Conservation (phyloP, 2,888 invertebrate species). For the Endotricha flammealis region DNA sequence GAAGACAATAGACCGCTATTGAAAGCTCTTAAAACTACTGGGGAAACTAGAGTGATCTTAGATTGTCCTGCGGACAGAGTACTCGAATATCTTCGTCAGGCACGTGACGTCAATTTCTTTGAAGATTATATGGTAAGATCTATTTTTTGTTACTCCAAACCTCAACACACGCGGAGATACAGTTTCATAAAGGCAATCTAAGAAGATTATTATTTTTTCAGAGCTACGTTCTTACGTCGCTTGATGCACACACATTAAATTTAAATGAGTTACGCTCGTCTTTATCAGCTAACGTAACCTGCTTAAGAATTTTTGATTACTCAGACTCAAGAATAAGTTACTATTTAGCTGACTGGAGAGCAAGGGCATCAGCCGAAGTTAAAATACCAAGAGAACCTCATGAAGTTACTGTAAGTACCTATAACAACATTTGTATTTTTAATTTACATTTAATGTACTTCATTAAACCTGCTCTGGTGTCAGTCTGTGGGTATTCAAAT, state of each 20-base stretch:
- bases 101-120: slow-evolving; percentile 89
- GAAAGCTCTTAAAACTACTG: slow-evolving; percentile 84
- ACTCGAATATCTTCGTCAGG: slow-evolving; percentile 83
- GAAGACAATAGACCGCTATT: slow-evolving; percentile 82
- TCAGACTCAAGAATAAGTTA: slow-evolving; percentile 67
- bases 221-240: slow-evolving; percentile 66
- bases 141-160: slow-evolving; percentile 2
- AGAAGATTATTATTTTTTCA: no score
- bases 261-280: slow-evolving; percentile 79
- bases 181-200: no score
- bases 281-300: slow-evolving; percentile 84
- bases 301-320: slow-evolving; percentile 82
- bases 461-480: no score
- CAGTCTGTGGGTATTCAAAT: no score
- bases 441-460: no score
- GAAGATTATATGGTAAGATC: slow-evolving; percentile 84
- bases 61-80: slow-evolving; percentile 86
- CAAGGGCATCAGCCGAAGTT: slow-evolving; percentile 38
- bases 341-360: slow-evolving; percentile 71
- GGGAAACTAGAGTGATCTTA: slow-evolving; percentile 84
- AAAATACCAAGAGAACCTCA: slow-evolving; percentile 49
- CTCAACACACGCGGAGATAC: no score
- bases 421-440: no score
- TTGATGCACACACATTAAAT: slow-evolving; percentile 83
- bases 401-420: slow-evolving; percentile 51